Base-by-base conservation (phyloP, 2,113 vertebrate species). In the Laticauda colubrina region DNA sequence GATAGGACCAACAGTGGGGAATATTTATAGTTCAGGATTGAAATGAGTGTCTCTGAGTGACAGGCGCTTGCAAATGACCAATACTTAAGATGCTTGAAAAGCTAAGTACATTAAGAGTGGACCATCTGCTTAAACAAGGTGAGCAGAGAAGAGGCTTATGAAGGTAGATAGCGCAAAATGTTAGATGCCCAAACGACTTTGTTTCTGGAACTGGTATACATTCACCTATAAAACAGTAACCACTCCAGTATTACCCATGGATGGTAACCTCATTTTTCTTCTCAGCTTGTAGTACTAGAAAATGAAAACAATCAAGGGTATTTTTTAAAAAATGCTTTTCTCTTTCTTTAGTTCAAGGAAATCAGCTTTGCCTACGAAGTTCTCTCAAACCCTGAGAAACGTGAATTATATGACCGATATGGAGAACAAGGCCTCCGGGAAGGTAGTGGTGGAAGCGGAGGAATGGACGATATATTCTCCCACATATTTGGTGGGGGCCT, bases 321-420 rank as follows among this genome's bases (percentile, higher is more conserved):
- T 14, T 0, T 43, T 85, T 94, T 4, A 26, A 26, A 61, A 93
- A 93, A 88, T 92, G 57, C 39, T 86, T 96, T 53, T 81, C 11
- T 95, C 95, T 94, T 87, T 96, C 57, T 95, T 1, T 94, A 99
- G 99, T 99, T 99, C 97, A 99, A 99, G 98, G 99, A 99, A 97
- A 99, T 99, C 94, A 99, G 99, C 94, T 99, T 99, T 98, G 99
- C 99, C 2, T 99, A 99, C 94, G 99, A 99, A 97, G 99, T 99
- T 0, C 94, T 99, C 91, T 99, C 99, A 89, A 99, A 99, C 93
- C 99, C 99, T 0, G 99, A 99, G 96, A 99, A 99, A 91, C 98
- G 99, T 2, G 99, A 99, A 93, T 96, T 99, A 4, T 99, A 99
- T 87, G 99, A 99, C 96, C 97, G 99, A 43, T 99, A 99, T 97